These are phyloP conservation scores for Pelobates fuscus DNA, from an alignment of 2,113 vertebrate genomes.

Conservation along the genomic window DNA sequence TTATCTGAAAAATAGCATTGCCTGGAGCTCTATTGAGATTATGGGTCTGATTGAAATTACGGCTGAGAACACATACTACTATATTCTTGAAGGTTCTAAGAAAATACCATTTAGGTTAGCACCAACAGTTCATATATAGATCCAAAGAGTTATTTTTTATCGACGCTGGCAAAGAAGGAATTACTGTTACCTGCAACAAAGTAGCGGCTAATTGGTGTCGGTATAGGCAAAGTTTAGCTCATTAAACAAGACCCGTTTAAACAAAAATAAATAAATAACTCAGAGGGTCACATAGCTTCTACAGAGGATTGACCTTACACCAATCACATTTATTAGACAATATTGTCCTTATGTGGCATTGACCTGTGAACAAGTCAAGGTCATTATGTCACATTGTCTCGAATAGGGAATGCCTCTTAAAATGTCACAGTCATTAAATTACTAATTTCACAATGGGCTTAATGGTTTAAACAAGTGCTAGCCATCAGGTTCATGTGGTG, in stretches of 20 bases:
- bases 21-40: neutral
- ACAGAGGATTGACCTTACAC: no score
- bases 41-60: neutral
- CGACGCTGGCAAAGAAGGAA: neutral
- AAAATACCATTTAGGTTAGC: neutral
- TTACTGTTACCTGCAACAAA: neutral
- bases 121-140: neutral
- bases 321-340: neutral
- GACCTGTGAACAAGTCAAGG: slow-evolving; percentile 4
- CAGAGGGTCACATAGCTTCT: no score
- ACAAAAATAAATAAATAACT: no score
- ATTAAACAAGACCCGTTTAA: no score
- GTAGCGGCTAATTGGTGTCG: no score
- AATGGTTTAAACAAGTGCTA: no score
- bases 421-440: slow-evolving; percentile 14
- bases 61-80: neutral
- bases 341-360: neutral
- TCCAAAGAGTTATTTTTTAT: neutral
- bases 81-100: neutral
- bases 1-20: neutral
- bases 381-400: neutral
- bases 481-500: no score
- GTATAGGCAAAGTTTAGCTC: no score
- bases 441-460: neutral
- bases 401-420: neutral